phyloP scores from a whole-genome alignment of 2,888 invertebrate genomes.

The Polia nebulosa region DNA sequence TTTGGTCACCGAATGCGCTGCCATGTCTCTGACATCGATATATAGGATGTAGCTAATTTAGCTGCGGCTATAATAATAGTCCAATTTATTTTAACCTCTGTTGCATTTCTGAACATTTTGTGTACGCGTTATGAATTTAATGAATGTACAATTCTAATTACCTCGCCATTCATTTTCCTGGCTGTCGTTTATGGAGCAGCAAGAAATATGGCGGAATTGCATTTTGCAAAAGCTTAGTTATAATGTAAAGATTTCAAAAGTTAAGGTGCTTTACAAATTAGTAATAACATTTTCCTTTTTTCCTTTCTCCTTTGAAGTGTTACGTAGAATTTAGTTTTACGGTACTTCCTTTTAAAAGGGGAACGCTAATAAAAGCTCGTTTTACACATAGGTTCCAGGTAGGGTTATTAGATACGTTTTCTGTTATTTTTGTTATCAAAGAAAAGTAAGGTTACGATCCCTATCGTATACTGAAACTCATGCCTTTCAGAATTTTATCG shows the following conservation, averaged over 20 bases:
- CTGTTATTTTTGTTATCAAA: constrained; percentile 12
- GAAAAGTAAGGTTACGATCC: not conserved
- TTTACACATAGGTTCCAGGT: constrained; percentile 11
- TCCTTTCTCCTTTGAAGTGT: constrained; percentile 7
- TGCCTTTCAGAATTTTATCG: constrained; percentile 2
- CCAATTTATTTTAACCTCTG: constrained; percentile 67
- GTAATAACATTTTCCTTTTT: not conserved
- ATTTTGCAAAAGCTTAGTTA: constrained; percentile 25
- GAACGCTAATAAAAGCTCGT: constrained; percentile 12
- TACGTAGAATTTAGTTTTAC: constrained; percentile 8
- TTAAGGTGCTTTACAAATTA: constrained; percentile 6
- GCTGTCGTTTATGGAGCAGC: constrained; percentile 28
- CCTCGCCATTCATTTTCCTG: constrained; percentile 32
- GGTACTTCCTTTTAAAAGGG: not conserved
- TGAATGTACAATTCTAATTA: constrained; percentile 59
- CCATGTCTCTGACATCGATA: constrained; percentile 69
- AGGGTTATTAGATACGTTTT: constrained; percentile 24
- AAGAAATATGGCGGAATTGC: constrained; percentile 28
- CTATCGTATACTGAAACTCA: not conserved
- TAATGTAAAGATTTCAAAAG: constrained; percentile 21
- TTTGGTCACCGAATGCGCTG: constrained; percentile 66
- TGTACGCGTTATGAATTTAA: constrained; percentile 50
- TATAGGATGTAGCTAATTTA: constrained; percentile 70
- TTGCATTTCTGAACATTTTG: constrained; percentile 56
- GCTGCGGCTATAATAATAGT: constrained; percentile 61